Percentiles rank a stretch among this genome's conserved stretches.
These are phyloP conservation scores for Papilio gigon DNA, from an alignment of 2,888 invertebrate species.

Conservation along the genomic window DNA sequence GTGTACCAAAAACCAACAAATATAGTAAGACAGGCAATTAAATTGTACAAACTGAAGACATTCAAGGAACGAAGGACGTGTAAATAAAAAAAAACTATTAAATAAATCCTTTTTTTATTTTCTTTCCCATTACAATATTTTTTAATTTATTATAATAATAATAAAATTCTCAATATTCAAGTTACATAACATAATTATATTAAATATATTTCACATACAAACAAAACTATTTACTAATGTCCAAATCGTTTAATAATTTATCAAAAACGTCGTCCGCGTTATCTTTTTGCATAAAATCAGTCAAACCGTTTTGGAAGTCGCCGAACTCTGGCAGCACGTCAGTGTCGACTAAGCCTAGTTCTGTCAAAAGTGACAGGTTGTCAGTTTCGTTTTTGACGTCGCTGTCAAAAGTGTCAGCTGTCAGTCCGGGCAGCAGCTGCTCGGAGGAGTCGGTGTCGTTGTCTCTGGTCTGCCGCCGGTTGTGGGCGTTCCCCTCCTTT, in stretches of 20 bases:
- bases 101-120: slow-evolving; percentile 17
- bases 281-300: slow-evolving; percentile 58
- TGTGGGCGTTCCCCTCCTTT: slow-evolving; percentile 69
- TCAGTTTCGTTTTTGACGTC: slow-evolving; percentile 59
- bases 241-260: slow-evolving; percentile 70
- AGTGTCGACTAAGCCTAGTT: slow-evolving; percentile 82
- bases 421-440: slow-evolving; percentile 66
- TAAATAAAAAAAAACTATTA: slow-evolving; percentile 32
- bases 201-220: slow-evolving; percentile 31
- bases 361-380: slow-evolving; percentile 77
- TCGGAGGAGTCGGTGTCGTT: slow-evolving; percentile 66
- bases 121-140: neutral
- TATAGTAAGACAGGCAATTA: neutral
- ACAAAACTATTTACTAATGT: slow-evolving; percentile 58
- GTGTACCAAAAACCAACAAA: neutral
- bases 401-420: slow-evolving; percentile 44
- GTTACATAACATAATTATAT: neutral
- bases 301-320: slow-evolving; percentile 73
- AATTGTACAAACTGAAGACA: slow-evolving; percentile 24
- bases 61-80: neutral
- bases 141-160: neutral
- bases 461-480: slow-evolving; percentile 67
- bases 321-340: slow-evolving; percentile 65
- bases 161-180: neutral
- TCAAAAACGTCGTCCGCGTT: slow-evolving; percentile 72